Percentiles rank a stretch among this genome's conserved stretches.
Conservation (phyloP, 64 coral and sea anemone species). For the Anthopleura sola region DNA sequence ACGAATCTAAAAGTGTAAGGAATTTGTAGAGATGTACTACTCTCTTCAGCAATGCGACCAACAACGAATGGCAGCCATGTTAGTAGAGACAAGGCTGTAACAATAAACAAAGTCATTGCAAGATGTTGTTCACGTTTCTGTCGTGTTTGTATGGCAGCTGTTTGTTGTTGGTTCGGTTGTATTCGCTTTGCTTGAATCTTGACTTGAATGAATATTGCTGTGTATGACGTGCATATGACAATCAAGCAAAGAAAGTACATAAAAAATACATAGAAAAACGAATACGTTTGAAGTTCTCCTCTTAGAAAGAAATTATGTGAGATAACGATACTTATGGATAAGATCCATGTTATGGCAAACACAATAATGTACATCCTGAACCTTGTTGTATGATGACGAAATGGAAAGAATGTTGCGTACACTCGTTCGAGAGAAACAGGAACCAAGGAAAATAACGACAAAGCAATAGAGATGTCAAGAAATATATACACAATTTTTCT, state of each 20-base stretch:
- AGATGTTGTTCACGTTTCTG: background rate
- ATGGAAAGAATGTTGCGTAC: background rate
- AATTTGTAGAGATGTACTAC: background rate
- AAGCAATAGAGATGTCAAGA: background rate
- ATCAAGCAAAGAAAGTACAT: background rate
- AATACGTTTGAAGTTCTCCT: too few species aligned
- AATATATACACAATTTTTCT: background rate
- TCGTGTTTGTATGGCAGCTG: background rate
- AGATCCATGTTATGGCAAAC: background rate
- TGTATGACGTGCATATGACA: background rate
- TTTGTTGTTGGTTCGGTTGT: background rate
- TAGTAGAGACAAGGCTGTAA: background rate
- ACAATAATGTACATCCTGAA: background rate
- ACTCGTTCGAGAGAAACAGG: background rate
- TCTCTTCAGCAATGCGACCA: background rate
- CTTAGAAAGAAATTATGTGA: background rate
- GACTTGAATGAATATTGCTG: background rate
- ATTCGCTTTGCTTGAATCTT: background rate
- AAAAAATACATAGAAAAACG: too few species aligned
- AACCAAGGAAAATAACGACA: background rate
- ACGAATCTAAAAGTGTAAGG: background rate
- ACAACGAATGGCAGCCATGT: slow-evolving; percentile 1
- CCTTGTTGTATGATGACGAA: background rate
- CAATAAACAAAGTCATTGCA: background rate
- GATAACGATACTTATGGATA: background rate